Evolutionary conservation across 2,797 vertebrate species (phyloP).

Genomic region (Erpetoichthys calabaricus): DNA sequence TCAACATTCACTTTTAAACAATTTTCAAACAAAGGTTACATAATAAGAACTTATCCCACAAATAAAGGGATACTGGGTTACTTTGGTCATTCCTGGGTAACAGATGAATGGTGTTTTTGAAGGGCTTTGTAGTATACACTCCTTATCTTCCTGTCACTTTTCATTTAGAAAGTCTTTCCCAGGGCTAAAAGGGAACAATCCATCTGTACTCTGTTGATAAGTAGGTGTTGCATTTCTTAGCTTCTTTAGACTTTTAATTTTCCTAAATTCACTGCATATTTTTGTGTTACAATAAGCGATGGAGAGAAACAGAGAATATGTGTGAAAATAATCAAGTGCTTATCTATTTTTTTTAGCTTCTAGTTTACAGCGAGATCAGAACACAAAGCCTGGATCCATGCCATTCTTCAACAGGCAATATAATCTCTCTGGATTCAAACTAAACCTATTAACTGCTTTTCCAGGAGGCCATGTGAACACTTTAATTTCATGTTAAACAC

Average conservation of each 20-base stretch:
- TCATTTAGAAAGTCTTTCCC: constrained; percentile 2
- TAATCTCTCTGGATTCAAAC: constrained; percentile 6
- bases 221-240: constrained; percentile 15
- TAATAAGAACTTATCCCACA: not conserved
- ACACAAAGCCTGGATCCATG: constrained; percentile 2
- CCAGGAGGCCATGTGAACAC: not conserved
- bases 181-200: not conserved
- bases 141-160: constrained; percentile 4
- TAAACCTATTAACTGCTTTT: constrained; percentile 1
- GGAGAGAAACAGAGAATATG: not conserved
- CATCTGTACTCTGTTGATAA: constrained; percentile 1
- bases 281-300: not conserved
- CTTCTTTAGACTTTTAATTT: constrained; percentile 9
- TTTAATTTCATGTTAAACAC: constrained; percentile 5
- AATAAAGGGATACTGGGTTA: not conserved
- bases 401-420: constrained; percentile 12
- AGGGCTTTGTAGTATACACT: constrained; percentile 1
- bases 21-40: not conserved
- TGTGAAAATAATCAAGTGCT: constrained; percentile 1
- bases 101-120: not conserved
- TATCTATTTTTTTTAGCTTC: not conserved
- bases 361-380: not conserved
- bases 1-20: not conserved
- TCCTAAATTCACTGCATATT: constrained; percentile 10
- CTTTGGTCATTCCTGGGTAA: not conserved